Base-by-base conservation (phyloP, 2,888 invertebrate species). In the Phasia obesa region DNA sequence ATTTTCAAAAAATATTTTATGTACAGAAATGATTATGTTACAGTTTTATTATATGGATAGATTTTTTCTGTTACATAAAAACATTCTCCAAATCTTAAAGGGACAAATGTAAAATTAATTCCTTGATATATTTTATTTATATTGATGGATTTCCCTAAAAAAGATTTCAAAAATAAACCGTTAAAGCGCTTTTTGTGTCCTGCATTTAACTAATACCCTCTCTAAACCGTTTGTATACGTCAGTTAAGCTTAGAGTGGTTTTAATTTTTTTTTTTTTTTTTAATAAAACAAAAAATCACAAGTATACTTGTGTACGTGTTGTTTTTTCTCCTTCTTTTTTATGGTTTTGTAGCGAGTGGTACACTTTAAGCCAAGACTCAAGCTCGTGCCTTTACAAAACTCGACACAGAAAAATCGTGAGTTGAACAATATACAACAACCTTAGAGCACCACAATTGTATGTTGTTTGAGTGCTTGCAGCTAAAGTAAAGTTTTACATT, bases 331-430 rank as follows among this genome's bases (percentile, higher is more conserved):
- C 4, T 9, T 21, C 9, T 31, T 21, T 38, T 47, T 5, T 23
- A 49, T 35, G 44, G 49, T 35, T 35, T 9, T 35, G 47, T 64
- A 15, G 27, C 60, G 49, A 49, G 49, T 51, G 11, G 59, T 47
- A 27, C 25, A 74, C 51, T 71, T 17, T 49, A 71, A 51, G 74
- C 64, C 55, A 75, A 49, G 57, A 75, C 65, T 65, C 75, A 65
- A 75, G 83, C 83, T 83, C 83, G 83, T 83, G 83, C 83, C 83
- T 76, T 76, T 73, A 76, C 75, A 79, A 79, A 79, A 76, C 71
- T 83, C 83, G 75, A 83, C 83, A 83, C 75, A 79, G 75, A 83
- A 83, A 83, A 83, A 83, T 83, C 83, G 83, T 83, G 83, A 83
- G 79, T 83, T 75, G 75, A 79, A 83, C 67, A 79, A 76, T 60